A percentile compares a stretch with the other conserved stretches of the same genome.
phyloP scores from a whole-genome alignment of 2,888 invertebrate genomes.

The Caenorhabditis virilis region DNA sequence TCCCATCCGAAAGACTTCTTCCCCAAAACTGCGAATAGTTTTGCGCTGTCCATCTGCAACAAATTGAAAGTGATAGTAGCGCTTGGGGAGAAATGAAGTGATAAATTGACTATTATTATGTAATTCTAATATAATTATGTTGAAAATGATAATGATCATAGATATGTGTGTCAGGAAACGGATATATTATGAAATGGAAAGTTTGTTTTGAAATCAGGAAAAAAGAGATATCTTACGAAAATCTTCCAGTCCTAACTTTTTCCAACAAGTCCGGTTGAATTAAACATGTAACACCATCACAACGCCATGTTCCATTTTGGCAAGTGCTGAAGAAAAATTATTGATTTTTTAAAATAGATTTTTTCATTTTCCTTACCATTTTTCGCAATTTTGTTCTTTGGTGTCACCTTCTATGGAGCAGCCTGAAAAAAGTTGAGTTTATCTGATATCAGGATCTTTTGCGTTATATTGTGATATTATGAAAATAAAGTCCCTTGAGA shows the following conservation, averaged over 20 bases:
- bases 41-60: conserved; percentile 79
- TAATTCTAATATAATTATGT: too few relatives aligned
- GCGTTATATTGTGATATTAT: too few relatives aligned
- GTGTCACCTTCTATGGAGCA: conserved; percentile 58
- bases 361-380: conserved; percentile 42
- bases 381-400: conserved; percentile 56
- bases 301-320: conserved; percentile 63
- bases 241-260: conserved; percentile 75
- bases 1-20: conserved; percentile 80
- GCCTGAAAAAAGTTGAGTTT: conserved; percentile 57
- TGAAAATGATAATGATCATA: too few relatives aligned
- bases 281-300: conserved; percentile 79
- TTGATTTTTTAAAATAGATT: neutral
- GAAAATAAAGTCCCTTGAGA: neutral
- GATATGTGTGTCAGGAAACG: too few relatives aligned
- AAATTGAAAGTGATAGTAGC: neutral
- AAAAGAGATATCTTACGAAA: conserved; percentile 69
- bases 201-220: too few relatives aligned
- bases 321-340: conserved; percentile 70
- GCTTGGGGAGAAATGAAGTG: too few relatives aligned
- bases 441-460: too few relatives aligned
- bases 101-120: neutral
- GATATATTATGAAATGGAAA: too few relatives aligned
- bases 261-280: conserved; percentile 78
- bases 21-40: conserved; percentile 86